Base-by-base conservation (phyloP, 2,888 invertebrate species). In the Oligia fasciuncula region DNA sequence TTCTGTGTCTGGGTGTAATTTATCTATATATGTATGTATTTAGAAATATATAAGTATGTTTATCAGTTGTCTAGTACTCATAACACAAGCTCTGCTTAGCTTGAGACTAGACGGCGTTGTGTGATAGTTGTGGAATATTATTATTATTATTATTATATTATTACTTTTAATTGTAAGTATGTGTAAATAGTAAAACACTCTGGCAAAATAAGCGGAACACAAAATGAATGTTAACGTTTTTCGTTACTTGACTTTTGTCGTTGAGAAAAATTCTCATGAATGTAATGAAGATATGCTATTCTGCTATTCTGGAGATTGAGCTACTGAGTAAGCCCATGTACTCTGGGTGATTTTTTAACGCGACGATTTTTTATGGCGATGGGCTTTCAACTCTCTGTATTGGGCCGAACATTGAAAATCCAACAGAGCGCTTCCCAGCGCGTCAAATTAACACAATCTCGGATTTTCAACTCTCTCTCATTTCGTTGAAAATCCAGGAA, bases 151-250 rank as follows among this genome's bases (percentile, higher is more conserved):
- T n/a, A n/a, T n/a, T n/a, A n/a, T n/a, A n/a, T n/a, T n/a, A n/a
- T n/a, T 90, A 90, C 86, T 84, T 81, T 83, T 83, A 83, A 83
- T 81, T 79, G 51, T 89, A 88, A 86, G 83, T 78, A 70, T 78
- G 57, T 90, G 86, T 89, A 88, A 71, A 89, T 85, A 84, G 79
- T 80, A 49, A 29, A 65, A 73, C 51, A 80, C 68, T 14, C 14
- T 54, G 65, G 85, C 65, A 73, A 60, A 80, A 65, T 82, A 70
- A 70, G 85, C 19, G 65, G 40, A 62, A 73, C 46, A 29, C 8
- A 29, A 46, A 19, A n/a, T 17, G 4, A 40, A 51, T 8, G 14
- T 43, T 23, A 11, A 29, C n/a, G 40, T 40, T 66, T 63, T 60
- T 46, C 4, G 17, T 40, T 6, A 40, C 8, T n/a, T n/a, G n/a